These are phyloP conservation scores for Apogon talboti DNA, from an alignment of 2,797 vertebrate genomes.

Conservation along the genomic window DNA sequence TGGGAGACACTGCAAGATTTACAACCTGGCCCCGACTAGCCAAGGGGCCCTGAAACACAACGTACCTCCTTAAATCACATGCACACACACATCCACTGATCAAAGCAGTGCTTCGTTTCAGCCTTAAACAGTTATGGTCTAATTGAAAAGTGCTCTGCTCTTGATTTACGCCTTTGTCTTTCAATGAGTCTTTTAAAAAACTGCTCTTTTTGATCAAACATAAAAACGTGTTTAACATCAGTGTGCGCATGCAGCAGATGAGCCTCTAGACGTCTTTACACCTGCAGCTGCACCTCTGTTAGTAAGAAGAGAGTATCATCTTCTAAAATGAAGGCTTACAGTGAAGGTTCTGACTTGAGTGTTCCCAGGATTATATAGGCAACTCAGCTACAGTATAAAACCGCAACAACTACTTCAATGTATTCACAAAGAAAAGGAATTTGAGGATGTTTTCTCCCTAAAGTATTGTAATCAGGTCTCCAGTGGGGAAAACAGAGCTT, in stretches of 20 bases:
- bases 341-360: not conserved
- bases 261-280: no score
- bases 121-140: conserved; percentile 52
- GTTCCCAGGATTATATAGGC: conserved; percentile 16
- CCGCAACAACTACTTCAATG: conserved; percentile 37
- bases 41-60: conserved; percentile 57
- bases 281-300: no score
- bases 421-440: conserved; percentile 48
- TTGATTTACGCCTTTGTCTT: conserved; percentile 55
- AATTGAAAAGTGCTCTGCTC: conserved; percentile 68
- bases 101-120: conserved; percentile 52
- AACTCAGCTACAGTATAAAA: conserved; percentile 36
- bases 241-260: not conserved
- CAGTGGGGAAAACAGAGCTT: conserved; percentile 41
- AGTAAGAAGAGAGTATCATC: no score
- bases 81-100: conserved; percentile 44
- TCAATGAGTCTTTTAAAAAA: conserved; percentile 42
- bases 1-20: conserved; percentile 64
- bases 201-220: conserved; percentile 39
- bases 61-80: conserved; percentile 56
- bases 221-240: conserved; percentile 27
- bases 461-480: conserved; percentile 61
- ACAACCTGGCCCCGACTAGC: conserved; percentile 49
- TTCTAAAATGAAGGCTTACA: conserved; percentile 3
- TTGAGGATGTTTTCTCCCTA: conserved; percentile 35